Percentiles rank a stretch among this genome's conserved stretches.
phyloP scores from a whole-genome alignment of 2,113 vertebrate genomes.

The Periophthalmodon schlosseri region DNA sequence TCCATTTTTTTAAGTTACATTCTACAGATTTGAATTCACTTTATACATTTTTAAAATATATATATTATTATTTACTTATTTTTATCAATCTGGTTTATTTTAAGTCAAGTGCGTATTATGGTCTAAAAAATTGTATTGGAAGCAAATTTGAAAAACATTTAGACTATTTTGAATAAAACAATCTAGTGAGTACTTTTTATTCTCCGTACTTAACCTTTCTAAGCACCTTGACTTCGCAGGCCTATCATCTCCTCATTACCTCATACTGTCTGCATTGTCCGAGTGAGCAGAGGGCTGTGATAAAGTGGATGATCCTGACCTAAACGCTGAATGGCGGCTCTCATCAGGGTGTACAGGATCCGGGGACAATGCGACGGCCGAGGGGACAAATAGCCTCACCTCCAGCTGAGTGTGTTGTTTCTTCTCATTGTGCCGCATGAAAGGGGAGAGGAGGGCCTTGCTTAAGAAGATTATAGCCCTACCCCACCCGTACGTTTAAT shows the following conservation, averaged over 20 bases:
- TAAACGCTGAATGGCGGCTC: conserved; percentile 65
- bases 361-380: conserved; percentile 64
- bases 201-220: not conserved
- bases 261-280: conserved; percentile 36
- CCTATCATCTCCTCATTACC: conserved; percentile 2
- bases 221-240: not conserved
- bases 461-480: conserved; percentile 81
- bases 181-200: not conserved
- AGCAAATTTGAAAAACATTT: not conserved
- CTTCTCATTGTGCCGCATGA: conserved; percentile 76
- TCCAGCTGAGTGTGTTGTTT: conserved; percentile 79
- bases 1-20: not conserved
- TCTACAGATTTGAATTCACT: not conserved
- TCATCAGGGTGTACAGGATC: conserved; percentile 66
- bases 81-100: too few relatives aligned
- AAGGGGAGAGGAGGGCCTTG: conserved; percentile 76
- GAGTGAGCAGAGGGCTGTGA: conserved; percentile 61
- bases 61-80: too few relatives aligned
- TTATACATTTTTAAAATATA: not conserved
- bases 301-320: conserved; percentile 69
- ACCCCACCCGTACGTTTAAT: conserved; percentile 80
- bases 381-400: conserved; percentile 77
- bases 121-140: not conserved
- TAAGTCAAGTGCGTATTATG: too few relatives aligned
- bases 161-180: not conserved